phyloP scores from a whole-genome alignment of 1,140 invertebrate species.

The Goniozus legneri region DNA sequence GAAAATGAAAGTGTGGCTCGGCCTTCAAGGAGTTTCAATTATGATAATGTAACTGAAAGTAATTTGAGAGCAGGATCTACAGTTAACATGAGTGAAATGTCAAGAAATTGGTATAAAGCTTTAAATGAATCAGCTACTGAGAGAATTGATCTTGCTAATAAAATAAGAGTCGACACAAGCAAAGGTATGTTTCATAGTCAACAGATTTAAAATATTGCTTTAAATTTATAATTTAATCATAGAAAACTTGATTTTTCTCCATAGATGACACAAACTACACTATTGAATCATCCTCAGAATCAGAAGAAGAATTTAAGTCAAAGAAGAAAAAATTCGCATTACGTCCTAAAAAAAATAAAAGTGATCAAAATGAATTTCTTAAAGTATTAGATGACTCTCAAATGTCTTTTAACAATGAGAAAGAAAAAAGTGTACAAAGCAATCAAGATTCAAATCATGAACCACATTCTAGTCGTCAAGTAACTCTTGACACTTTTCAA shows the following conservation, averaged over 20 bases:
- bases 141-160: not conserved
- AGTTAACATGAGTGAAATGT: constrained; percentile 3
- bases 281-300: not conserved
- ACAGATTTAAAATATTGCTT: too few relatives aligned
- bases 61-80: not conserved
- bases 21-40: not conserved
- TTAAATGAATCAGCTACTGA: not conserved
- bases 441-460: constrained; percentile 2
- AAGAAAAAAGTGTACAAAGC: constrained; percentile 9
- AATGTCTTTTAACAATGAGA: not conserved
- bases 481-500: too few relatives aligned
- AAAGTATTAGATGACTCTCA: not conserved
- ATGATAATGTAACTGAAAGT: constrained; percentile 6
- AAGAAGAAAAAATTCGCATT: not conserved
- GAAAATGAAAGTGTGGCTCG: not conserved
- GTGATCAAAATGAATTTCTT: not conserved
- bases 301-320: not conserved
- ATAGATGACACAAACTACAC: too few relatives aligned
- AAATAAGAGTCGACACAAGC: not conserved
- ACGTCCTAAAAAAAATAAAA: not conserved
- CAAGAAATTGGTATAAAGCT: constrained; percentile 2
- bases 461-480: too few relatives aligned
- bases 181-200: too few relatives aligned
- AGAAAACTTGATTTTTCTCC: too few relatives aligned
- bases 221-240: too few relatives aligned